Percentiles rank a stretch among this genome's conserved stretches.
Conservation (phyloP, 2,113 vertebrate species). For the Sigmodon hispidus region DNA sequence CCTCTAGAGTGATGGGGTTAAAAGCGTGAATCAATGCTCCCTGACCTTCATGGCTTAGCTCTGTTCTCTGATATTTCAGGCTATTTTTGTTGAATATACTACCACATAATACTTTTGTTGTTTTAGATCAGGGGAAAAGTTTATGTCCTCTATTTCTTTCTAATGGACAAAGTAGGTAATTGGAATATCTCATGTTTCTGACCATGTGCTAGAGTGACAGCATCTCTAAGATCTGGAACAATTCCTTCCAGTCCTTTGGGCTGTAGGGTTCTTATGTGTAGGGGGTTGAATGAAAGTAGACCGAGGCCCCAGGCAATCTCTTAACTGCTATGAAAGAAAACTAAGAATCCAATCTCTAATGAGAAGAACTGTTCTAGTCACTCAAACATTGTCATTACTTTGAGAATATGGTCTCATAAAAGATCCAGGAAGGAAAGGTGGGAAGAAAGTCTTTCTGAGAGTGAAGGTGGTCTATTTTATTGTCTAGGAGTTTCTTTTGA, state of each 20-base stretch:
- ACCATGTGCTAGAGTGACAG: neutral
- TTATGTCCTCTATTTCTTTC: conserved; percentile 11
- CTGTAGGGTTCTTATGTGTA: neutral
- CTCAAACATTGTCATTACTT: neutral
- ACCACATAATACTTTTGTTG: neutral
- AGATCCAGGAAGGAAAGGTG: neutral
- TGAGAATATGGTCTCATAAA: neutral
- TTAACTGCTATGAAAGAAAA: neutral
- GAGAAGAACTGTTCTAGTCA: neutral
- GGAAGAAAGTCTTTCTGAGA: neutral
- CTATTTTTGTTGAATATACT: too few relatives aligned
- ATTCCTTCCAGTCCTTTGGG: neutral
- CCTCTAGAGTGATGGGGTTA: too few relatives aligned
- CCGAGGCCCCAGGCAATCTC: neutral
- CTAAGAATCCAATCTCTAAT: neutral
- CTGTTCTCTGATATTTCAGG: too few relatives aligned
- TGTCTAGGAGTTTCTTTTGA: too few relatives aligned
- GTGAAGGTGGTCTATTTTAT: neutral
- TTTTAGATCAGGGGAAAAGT: neutral
- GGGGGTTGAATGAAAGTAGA: neutral
- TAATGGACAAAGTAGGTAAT: neutral
- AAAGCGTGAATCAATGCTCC: too few relatives aligned
- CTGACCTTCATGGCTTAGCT: too few relatives aligned
- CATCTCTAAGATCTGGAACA: neutral
- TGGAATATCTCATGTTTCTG: neutral